These are phyloP conservation scores for Turnix velox DNA, from an alignment of 2,113 vertebrate species.

Conservation along the genomic window DNA sequence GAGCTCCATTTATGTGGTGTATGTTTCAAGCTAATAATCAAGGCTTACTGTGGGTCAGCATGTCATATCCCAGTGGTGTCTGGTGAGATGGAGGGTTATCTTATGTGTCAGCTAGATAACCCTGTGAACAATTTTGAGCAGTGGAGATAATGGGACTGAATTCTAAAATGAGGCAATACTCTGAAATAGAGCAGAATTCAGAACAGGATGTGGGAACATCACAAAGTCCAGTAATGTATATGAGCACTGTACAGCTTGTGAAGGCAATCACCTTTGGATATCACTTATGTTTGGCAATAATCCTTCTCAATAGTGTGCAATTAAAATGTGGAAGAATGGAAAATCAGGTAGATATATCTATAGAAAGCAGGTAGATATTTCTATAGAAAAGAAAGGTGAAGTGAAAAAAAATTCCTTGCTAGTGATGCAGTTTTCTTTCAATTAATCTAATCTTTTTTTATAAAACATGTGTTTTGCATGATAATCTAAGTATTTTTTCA, in stretches of 20 bases:
- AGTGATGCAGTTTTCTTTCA: not conserved
- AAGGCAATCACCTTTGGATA: conserved; percentile 49
- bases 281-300: conserved; percentile 26
- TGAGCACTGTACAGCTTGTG: not conserved
- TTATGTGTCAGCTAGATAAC: conserved; percentile 71
- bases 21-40: conserved; percentile 74
- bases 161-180: conserved; percentile 69
- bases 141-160: conserved; percentile 71
- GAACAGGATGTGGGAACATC: conserved; percentile 47
- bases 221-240: not conserved
- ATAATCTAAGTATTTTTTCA: not conserved
- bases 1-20: conserved; percentile 30
- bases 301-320: conserved; percentile 18
- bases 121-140: conserved; percentile 66
- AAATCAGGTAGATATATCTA: not conserved
- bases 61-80: conserved; percentile 76
- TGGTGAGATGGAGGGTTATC: conserved; percentile 73
- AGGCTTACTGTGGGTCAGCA: conserved; percentile 70
- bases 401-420: not conserved
- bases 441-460: not conserved
- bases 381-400: not conserved
- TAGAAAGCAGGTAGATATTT: not conserved
- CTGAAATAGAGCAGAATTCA: conserved; percentile 64
- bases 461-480: not conserved
- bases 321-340: conserved; percentile 19